Conservation (phyloP, 1,140 invertebrate genomes). For the Bombus cullumanus region DNA sequence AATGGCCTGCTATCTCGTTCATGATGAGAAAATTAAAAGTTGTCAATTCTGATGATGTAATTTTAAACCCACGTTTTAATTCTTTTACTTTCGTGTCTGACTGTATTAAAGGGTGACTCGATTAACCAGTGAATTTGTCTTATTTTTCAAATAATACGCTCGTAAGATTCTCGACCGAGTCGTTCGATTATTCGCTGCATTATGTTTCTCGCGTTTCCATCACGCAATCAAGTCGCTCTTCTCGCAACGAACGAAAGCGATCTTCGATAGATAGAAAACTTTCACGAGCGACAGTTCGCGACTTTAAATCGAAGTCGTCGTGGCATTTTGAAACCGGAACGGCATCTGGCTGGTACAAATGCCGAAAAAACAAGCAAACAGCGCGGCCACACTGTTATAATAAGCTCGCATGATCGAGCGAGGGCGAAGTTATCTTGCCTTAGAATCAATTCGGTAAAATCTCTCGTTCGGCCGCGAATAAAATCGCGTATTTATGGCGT, state of each 20-base stretch:
- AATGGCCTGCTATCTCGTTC: too few relatives aligned
- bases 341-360: background rate
- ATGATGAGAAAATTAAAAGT: too few relatives aligned
- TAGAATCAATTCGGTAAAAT: slow-evolving; percentile 56
- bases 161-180: too few relatives aligned
- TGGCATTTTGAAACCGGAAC: background rate
- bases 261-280: background rate
- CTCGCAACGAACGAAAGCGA: background rate
- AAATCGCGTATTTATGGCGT: slow-evolving; percentile 59
- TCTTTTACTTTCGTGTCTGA: too few relatives aligned
- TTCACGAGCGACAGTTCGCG: background rate
- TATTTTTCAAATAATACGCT: too few relatives aligned
- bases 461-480: slow-evolving; percentile 38
- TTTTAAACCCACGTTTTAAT: too few relatives aligned
- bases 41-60: too few relatives aligned
- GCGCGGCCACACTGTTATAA: slow-evolving; percentile 35
- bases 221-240: background rate
- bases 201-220: too few relatives aligned
- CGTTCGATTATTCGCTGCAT: too few relatives aligned
- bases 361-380: slow-evolving; percentile 8
- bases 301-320: background rate
- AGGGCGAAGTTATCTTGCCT: slow-evolving; percentile 38
- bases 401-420: slow-evolving; percentile 44
- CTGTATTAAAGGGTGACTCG: too few relatives aligned
- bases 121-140: too few relatives aligned